Base-by-base conservation (phyloP, 2,888 invertebrate species). In the Steinernema scapterisci region DNA sequence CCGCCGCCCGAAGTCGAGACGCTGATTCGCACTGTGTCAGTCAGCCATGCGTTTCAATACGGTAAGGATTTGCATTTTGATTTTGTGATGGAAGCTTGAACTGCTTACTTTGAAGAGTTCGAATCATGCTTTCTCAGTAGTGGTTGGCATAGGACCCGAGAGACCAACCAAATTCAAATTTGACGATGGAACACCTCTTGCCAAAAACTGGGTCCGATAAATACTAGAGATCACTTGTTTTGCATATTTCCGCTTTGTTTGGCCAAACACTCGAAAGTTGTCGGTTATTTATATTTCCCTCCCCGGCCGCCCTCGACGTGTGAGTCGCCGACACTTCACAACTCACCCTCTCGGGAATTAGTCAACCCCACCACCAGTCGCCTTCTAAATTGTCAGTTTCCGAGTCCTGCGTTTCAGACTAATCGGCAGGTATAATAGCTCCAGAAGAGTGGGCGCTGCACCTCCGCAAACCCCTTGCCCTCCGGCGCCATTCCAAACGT, bases 231-330 rank as follows among this genome's bases (percentile, higher is more conserved):
- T 9, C 25, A 27, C 25, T 54, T 51, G 45, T 44, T 44, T 16
- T 44, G n/a, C 54, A 54, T 54, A 23, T 54, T 54, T 54, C 21
- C 23, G 25, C 25, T 7, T 5, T 23, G 54, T 54, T 54, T 54
- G 25, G 25, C 23, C 25, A 54, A 54, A 54, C 25, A 54, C 54
- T 54, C 54, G 54, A 54, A 54, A 13, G 19, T 54, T 6, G 54
- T 9, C 25, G 54, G 54, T 54, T 54, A 54, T 54, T 54, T 54
- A 54, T 54, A 54, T 54, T 54, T 54, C 54, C 54, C 54, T 54
- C 21, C 25, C 54, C n/a, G n/a, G 54, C 25, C 6, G 23, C 6
- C 11, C 9, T 19, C 51, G 19, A 51, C 11, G 11, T 54, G 54
- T n/a, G n/a, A n/a, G n/a, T n/a, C n/a, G n/a, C n/a, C 21, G 54